These are phyloP conservation scores for Actinostola sp. DNA, from an alignment of 92 coral and sea anemone genomes.

Conservation along the genomic window DNA sequence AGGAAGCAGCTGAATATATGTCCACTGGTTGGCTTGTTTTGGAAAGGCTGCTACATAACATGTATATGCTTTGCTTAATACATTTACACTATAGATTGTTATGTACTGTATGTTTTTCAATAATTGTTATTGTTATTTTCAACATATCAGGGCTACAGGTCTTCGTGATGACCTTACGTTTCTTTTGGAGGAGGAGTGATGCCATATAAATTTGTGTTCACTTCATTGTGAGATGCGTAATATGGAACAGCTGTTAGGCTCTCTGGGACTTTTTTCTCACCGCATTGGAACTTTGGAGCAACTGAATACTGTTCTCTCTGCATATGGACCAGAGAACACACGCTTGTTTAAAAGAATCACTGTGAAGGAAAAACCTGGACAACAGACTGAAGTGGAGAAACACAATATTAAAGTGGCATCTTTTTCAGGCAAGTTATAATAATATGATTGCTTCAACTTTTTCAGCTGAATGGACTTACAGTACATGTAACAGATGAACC, in stretches of 20 bases:
- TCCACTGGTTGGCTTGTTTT: too few relatives aligned
- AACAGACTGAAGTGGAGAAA: slow-evolving; percentile 46
- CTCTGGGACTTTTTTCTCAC: slow-evolving; percentile 45
- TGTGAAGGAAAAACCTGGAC: slow-evolving; percentile 37
- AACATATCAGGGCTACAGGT: slow-evolving; percentile 27
- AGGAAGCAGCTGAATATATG: too few relatives aligned
- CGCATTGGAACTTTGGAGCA: slow-evolving; percentile 44
- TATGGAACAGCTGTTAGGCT: slow-evolving; percentile 49
- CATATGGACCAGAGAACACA: slow-evolving; percentile 56
- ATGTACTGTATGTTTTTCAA: background rate
- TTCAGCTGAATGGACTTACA: too few relatives aligned
- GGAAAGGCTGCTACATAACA: too few relatives aligned
- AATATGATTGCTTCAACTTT: too few relatives aligned
- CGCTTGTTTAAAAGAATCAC: slow-evolving; percentile 40
- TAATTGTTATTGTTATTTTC: background rate
- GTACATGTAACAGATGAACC: too few relatives aligned
- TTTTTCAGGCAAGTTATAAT: slow-evolving; percentile 36
- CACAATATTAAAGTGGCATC: slow-evolving; percentile 52
- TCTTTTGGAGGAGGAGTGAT: slow-evolving; percentile 46
- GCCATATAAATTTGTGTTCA: slow-evolving; percentile 45
- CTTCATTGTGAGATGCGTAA: slow-evolving; percentile 58
- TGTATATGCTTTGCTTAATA: too few relatives aligned
- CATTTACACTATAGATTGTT: too few relatives aligned
- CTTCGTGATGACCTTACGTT: slow-evolving; percentile 43
- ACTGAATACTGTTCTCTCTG: slow-evolving; percentile 43